A percentile compares a stretch with the other conserved stretches of the same genome.
Conservation (phyloP, 2,888 invertebrate species). For the Sepiola atlantica region DNA sequence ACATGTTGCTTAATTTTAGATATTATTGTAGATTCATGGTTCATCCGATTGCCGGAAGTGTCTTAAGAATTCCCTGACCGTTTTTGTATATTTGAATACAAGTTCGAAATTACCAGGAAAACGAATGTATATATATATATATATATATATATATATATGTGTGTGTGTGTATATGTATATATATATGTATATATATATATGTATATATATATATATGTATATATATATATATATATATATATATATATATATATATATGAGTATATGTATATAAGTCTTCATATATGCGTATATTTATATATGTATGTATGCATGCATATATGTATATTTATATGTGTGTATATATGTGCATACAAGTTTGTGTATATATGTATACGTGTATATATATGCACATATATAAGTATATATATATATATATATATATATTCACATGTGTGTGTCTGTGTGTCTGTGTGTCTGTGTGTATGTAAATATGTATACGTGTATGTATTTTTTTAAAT, state of each 20-base stretch:
- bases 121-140: not conserved
- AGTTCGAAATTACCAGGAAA: not conserved
- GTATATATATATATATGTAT: not conserved
- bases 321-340: not conserved
- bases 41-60: not conserved
- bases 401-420: not conserved
- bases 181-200: not conserved
- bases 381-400: not conserved
- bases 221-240: not conserved
- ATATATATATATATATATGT: not conserved
- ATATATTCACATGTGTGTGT: not conserved
- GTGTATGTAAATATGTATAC: not conserved
- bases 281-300: not conserved
- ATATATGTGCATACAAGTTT: not conserved
- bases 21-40: not conserved
- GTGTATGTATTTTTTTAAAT: too few relatives aligned
- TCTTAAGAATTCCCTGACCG: not conserved
- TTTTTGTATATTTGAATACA: not conserved
- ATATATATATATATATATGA: constrained; percentile 23
- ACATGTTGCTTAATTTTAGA: not conserved
- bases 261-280: too few relatives aligned
- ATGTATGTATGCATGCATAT: not conserved
- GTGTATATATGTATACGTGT: not conserved
- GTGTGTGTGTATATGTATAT: not conserved
- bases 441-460: not conserved